Evolutionary conservation across 1,140 invertebrate genomes (phyloP), one percentile per base, ranked within the genome.

Genomic region (Adoxophyes honmai): DNA sequence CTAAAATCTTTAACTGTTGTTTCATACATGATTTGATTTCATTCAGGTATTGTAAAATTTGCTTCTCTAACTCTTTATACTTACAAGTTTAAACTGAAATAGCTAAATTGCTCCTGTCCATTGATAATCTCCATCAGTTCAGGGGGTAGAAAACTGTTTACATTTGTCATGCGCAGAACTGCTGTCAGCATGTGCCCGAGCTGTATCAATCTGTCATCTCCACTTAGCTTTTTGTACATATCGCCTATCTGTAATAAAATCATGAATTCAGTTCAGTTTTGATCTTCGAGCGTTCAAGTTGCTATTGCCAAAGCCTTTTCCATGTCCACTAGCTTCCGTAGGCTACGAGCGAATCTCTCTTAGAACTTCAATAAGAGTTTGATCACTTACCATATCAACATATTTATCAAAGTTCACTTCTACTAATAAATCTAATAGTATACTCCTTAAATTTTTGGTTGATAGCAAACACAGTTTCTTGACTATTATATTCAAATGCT

Each of bases 71-170:
- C 59, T 15, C 66, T 60, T 62, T 37, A 56, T 38, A 79, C 87
- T 79, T 70, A 89, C 87, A 86, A 65, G 56, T 71, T 72, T 15
- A 86, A 59, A 52, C 81, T 68, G 33, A 88, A 66, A 51, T 89
- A 90, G 39, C 74, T 86, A 34, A 88, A 87, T 28, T 86, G 76
- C 0, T 74, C 66, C 10, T 60, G 38, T 6, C 69, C 73, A 8
- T 54, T 15, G 10, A 84, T 58, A 15, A 78, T 64, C 2, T 54
- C 52, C 2, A 62, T 62, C 1, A 92, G 38, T 52, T 91, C 91
- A 5, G 72, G 59, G 0, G 91, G 91, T 3, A 91, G 60, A 59
- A 90, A 90, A 60, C 87, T 90, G 11, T 88, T 70, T 0, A 90
- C 38, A 0, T 74, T 81, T 9, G 82, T 79, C 53, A 92, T 78